Evolutionary conservation across 1,140 invertebrate genomes (phyloP), one percentile per base, ranked within the genome.

Genomic region (Harlomillsia oculata): DNA sequence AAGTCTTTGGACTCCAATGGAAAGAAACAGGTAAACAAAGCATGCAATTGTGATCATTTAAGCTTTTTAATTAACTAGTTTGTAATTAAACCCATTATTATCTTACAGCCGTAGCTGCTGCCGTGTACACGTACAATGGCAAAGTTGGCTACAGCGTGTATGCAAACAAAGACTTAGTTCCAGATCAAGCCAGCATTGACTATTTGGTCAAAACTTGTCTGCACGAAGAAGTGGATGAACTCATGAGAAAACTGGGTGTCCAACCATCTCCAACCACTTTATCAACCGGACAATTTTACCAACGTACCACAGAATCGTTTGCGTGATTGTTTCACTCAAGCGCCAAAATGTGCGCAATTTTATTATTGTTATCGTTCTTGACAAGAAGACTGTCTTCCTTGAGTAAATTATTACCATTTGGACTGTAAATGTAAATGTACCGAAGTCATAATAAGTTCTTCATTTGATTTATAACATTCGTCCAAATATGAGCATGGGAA

Each of bases 1-100:
- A 65, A 41, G 52, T 65, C 11, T 65, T 65, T 41, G 63, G 63
- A 18, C 48, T 65, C 1, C 63, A 65, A 34, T 65, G 63, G 63
- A 60, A 53, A 23, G 48, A 65, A 36, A 50, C 56, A 23, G 59
- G 63, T 65, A 50, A 44, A 54, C n/a, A 1, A 32, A 36, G 25
- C 14, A 36, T 37, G 36, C 18, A 28, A 1, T 40, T 40, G 23
- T 39, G 29, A 50, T 34, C 18, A 50, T 8, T 29, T n/a, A 16
- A 30, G 14, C 26, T 20, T 9, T n/a, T 37, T 9, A 49, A 9
- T 21, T 40, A 36, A 50, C 16, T 21, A 13, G 6, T n/a, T n/a
- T n/a, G n/a, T n/a, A n/a, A n/a, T n/a, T n/a, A n/a, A n/a, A n/a
- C n/a, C n/a, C n/a, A n/a, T 32, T 28, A 29, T 53, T 53, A 49